These are phyloP conservation scores for Halictus ligatus DNA, from an alignment of 2,888 invertebrate genomes.

Conservation along the genomic window DNA sequence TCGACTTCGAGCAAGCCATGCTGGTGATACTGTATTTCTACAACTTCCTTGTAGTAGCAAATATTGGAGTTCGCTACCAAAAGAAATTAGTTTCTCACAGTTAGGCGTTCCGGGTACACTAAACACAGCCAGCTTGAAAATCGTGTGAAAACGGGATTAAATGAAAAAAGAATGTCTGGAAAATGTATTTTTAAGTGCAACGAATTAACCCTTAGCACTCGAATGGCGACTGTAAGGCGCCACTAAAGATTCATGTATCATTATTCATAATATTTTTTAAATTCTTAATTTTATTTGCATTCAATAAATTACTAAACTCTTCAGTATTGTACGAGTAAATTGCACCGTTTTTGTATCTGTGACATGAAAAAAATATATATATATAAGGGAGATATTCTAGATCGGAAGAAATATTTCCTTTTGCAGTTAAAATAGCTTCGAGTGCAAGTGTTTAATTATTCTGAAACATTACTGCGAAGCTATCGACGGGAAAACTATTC, in stretches of 20 bases:
- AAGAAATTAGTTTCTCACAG: conserved; percentile 51
- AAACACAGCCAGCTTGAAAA: background rate
- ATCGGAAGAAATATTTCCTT: too few relatives aligned
- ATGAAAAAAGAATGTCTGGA: background rate
- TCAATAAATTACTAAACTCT: too few relatives aligned
- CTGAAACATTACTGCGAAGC: background rate
- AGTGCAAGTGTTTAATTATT: background rate
- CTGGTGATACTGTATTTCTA: conserved; percentile 24
- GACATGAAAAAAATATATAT: too few relatives aligned
- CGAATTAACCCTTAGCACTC: background rate
- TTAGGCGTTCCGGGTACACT: conserved; percentile 13
- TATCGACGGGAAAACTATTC: background rate
- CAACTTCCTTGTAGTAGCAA: conserved; percentile 26
- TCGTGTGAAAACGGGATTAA: background rate
- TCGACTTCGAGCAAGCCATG: background rate
- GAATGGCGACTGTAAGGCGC: too few relatives aligned
- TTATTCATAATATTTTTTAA: too few relatives aligned
- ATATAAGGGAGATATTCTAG: too few relatives aligned
- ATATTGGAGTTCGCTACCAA: conserved; percentile 33
- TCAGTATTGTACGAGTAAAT: too few relatives aligned
- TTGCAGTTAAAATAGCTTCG: too few relatives aligned
- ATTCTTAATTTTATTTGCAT: too few relatives aligned
- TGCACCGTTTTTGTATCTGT: too few relatives aligned
- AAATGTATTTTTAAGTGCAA: background rate
- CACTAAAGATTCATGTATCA: too few relatives aligned